These are phyloP conservation scores for Eupeodes luniger DNA, from an alignment of 2,888 invertebrate genomes.

Conservation along the genomic window DNA sequence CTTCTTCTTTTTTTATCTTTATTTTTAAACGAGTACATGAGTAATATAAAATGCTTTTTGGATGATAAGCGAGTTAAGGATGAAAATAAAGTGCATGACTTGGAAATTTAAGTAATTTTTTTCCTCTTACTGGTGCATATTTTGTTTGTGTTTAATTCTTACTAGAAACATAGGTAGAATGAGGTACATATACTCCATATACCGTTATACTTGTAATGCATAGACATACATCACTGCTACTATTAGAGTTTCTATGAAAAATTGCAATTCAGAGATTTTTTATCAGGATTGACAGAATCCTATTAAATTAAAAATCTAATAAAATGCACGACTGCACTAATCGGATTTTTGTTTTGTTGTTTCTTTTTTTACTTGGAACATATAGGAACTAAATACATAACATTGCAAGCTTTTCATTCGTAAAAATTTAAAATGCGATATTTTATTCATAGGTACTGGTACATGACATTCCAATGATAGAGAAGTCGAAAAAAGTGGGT, in stretches of 20 bases:
- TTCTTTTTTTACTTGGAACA: not conserved
- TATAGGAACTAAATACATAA: too few relatives aligned
- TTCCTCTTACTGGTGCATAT: not conserved
- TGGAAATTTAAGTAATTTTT: slow-evolving; percentile 4
- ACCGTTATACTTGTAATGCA: not conserved
- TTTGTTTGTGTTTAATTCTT: not conserved
- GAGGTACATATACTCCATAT: not conserved
- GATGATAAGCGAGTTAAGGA: slow-evolving; percentile 24
- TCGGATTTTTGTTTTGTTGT: not conserved
- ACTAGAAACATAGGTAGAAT: not conserved
- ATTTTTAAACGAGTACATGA: slow-evolving; percentile 34
- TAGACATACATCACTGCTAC: too few relatives aligned
- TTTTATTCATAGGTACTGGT: too few relatives aligned
- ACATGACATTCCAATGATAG: too few relatives aligned
- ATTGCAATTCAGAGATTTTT: slow-evolving; percentile 15
- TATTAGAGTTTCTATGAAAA: slow-evolving; percentile 4
- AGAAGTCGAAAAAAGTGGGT: too few relatives aligned
- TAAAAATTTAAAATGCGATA: too few relatives aligned
- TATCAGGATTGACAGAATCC: slow-evolving; percentile 22
- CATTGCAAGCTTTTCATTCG: too few relatives aligned
- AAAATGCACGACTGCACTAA: slow-evolving; percentile 26
- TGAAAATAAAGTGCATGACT: slow-evolving; percentile 40
- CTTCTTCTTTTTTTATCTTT: slow-evolving; percentile 9
- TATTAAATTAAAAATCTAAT: slow-evolving; percentile 24
- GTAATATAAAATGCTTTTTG: slow-evolving; percentile 53